A percentile compares a stretch with the other conserved stretches of the same genome.
phyloP scores from a whole-genome alignment of 2,888 invertebrate species.

The Teinopalpus imperialis region DNA sequence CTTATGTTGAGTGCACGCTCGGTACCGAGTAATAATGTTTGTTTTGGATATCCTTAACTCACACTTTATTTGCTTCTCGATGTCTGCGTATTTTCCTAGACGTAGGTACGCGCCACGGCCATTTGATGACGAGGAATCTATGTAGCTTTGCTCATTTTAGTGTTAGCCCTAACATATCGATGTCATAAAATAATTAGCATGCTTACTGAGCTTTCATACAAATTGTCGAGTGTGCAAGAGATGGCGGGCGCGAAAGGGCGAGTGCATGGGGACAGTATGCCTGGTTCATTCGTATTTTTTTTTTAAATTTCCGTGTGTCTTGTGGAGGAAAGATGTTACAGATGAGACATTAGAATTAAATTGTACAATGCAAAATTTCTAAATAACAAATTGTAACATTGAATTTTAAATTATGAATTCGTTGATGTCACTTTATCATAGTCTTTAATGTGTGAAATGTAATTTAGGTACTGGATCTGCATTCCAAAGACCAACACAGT shows the following conservation, averaged over 20 bases:
- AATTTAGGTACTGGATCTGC: constrained; percentile 69
- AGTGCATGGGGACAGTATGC: constrained; percentile 14
- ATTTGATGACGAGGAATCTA: constrained; percentile 35
- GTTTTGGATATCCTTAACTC: constrained; percentile 56
- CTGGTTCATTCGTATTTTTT: constrained; percentile 12
- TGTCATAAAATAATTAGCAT: constrained; percentile 49
- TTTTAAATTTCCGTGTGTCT: constrained; percentile 18
- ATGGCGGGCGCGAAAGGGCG: constrained; percentile 13
- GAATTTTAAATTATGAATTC: constrained; percentile 29
- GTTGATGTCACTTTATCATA: constrained; percentile 41
- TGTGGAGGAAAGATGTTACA: constrained; percentile 19
- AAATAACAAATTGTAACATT: constrained; percentile 36
- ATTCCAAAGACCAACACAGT: constrained; percentile 78
- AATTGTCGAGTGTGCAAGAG: constrained; percentile 10
- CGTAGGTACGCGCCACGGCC: constrained; percentile 39
- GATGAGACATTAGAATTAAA: constrained; percentile 20
- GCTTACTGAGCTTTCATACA: constrained; percentile 52
- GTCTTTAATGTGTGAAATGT: constrained; percentile 54
- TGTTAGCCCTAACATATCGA: constrained; percentile 51
- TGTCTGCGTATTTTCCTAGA: constrained; percentile 44
- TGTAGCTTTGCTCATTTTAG: constrained; percentile 56
- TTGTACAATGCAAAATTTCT: constrained; percentile 28
- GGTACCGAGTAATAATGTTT: constrained; percentile 56
- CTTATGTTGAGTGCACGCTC: constrained; percentile 76
- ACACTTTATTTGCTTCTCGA: constrained; percentile 67